A percentile compares a stretch with the other conserved stretches of the same genome.
These are phyloP conservation scores for Plusia festucae DNA, from an alignment of 2,888 invertebrate species.

Conservation along the genomic window DNA sequence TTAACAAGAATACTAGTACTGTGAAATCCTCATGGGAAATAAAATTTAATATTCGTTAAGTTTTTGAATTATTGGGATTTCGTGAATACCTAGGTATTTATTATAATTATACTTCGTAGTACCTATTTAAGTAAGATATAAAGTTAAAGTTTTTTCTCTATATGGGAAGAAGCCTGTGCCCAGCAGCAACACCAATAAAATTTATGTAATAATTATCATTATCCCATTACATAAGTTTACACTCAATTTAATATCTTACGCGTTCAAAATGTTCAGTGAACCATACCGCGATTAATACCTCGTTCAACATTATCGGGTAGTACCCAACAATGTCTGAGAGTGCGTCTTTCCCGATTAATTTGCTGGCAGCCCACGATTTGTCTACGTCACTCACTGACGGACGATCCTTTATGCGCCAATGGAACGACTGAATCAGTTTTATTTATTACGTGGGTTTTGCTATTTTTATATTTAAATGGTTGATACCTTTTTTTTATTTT, in stretches of 20 bases:
- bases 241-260: slow-evolving; percentile 9
- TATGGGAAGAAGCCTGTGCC: no score
- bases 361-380: slow-evolving; percentile 51
- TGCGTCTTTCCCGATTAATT: slow-evolving; percentile 58
- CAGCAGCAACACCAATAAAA: no score
- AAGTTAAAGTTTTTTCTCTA: no score
- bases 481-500: no score
- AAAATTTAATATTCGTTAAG: no score
- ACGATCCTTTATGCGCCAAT: slow-evolving; percentile 39
- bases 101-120: no score
- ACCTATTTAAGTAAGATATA: no score
- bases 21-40: no score
- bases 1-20: no score
- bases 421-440: slow-evolving; percentile 33
- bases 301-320: slow-evolving; percentile 46
- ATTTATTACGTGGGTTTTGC: slow-evolving; percentile 34
- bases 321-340: slow-evolving; percentile 36
- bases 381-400: slow-evolving; percentile 55
- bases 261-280: slow-evolving; percentile 33
- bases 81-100: no score
- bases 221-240: background rate
- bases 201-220: slow-evolving; percentile 2
- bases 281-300: slow-evolving; percentile 44
- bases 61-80: no score
- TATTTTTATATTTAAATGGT: slow-evolving; percentile 9